Evolutionary conservation across 2,888 invertebrate genomes (phyloP).

Genomic region (Tetranychus piercei): DNA sequence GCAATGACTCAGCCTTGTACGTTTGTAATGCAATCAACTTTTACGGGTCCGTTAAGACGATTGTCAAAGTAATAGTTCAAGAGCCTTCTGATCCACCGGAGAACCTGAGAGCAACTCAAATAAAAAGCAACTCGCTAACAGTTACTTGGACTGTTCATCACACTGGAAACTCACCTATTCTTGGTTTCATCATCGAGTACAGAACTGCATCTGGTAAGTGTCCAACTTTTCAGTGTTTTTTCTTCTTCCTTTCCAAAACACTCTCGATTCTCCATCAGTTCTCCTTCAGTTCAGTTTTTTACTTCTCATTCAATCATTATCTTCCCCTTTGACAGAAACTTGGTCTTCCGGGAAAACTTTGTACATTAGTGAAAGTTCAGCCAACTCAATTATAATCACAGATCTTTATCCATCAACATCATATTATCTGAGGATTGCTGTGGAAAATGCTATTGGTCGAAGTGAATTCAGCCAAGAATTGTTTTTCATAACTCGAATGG

Average conservation of each 20-base stretch:
- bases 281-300: background rate
- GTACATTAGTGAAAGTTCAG: conserved; percentile 7
- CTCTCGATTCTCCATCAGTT: too few relatives aligned
- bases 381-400: conserved; percentile 21
- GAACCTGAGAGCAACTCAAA: conserved; percentile 29
- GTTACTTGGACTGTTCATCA: conserved; percentile 32
- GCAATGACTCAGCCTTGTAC: conserved; percentile 18
- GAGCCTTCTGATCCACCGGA: conserved; percentile 33
- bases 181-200: conserved; percentile 32
- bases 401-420: conserved; percentile 16
- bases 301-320: background rate
- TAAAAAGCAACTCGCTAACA: conserved; percentile 29
- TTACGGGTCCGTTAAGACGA: conserved; percentile 14
- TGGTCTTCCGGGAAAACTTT: conserved; percentile 11
- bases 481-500: conserved; percentile 28
- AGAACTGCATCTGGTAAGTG: conserved; percentile 26
- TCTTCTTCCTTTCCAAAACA: background rate
- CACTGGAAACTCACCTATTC: conserved; percentile 32
- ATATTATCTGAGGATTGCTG: conserved; percentile 22
- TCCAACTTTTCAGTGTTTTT: background rate
- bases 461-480: conserved; percentile 23
- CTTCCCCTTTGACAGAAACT: background rate
- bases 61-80: conserved; percentile 18
- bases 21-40: conserved; percentile 17
- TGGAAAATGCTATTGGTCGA: conserved; percentile 24